These are phyloP conservation scores for Morelia viridis DNA, from an alignment of 2,797 vertebrate genomes.

Conservation along the genomic window DNA sequence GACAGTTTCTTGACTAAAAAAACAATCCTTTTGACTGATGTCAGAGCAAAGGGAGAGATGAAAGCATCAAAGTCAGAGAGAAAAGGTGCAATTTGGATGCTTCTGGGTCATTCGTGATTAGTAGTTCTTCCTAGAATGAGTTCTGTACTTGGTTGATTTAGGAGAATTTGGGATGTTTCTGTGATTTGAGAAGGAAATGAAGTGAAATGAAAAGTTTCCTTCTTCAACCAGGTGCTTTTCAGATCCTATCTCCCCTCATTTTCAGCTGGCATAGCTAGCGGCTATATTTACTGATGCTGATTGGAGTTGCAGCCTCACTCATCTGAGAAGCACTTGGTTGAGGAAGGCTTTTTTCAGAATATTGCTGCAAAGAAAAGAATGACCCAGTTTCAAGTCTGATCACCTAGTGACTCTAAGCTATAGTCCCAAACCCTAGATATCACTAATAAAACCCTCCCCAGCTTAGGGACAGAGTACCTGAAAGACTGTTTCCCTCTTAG, in stretches of 20 bases:
- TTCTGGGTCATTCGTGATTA: not conserved
- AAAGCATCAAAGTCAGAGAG: not conserved
- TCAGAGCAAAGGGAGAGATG: not conserved
- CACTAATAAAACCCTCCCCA: not conserved
- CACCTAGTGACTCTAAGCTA: too few relatives aligned
- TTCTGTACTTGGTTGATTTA: not conserved
- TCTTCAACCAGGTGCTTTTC: not conserved
- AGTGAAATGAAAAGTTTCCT: not conserved
- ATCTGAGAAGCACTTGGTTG: too few relatives aligned
- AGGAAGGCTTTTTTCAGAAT: too few relatives aligned
- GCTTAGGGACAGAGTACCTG: not conserved
- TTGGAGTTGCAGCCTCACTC: too few relatives aligned
- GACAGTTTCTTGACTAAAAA: not conserved
- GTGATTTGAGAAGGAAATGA: not conserved
- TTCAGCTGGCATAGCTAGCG: not conserved
- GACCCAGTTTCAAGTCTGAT: too few relatives aligned
- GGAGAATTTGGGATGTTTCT: not conserved
- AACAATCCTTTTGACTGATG: not conserved
- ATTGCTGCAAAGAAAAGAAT: too few relatives aligned
- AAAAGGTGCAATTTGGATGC: not conserved
- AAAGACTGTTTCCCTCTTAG: not conserved
- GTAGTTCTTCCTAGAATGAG: not conserved
- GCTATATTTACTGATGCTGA: not conserved
- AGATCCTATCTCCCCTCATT: not conserved
- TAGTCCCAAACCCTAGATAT: not conserved